Percentiles rank a stretch among this genome's conserved stretches.
phyloP scores from a whole-genome alignment of 2,888 invertebrate species.

The Teleiodes luculella region DNA sequence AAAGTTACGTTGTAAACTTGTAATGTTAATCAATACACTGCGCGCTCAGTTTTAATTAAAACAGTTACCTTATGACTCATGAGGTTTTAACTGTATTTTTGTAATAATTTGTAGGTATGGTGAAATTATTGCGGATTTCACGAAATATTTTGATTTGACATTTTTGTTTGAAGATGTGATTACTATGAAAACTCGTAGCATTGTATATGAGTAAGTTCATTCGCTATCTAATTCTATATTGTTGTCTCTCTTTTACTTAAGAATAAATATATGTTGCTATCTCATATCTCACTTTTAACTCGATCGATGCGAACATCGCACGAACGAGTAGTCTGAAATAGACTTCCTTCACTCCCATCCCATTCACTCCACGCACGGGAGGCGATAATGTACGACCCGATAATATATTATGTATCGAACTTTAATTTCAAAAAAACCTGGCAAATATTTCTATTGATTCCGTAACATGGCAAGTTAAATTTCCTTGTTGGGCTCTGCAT shows the following conservation, averaged over 20 bases:
- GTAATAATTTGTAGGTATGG: conserved; percentile 18
- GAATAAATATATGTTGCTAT: not conserved
- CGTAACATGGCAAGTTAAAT: no score
- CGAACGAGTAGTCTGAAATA: no score
- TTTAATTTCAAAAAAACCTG: no score
- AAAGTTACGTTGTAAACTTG: not conserved
- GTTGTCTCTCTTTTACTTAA: not conserved
- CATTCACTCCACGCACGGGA: no score
- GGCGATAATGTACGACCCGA: no score
- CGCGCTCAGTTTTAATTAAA: not conserved
- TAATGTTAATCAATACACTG: not conserved
- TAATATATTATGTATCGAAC: no score
- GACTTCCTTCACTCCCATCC: no score
- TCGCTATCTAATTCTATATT: not conserved
- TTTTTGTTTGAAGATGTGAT: conserved; percentile 8
- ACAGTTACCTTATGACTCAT: conserved; percentile 4
- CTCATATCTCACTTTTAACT: not conserved
- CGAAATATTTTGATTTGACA: conserved; percentile 22
- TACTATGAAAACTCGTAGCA: not conserved
- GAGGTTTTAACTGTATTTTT: conserved; percentile 14
- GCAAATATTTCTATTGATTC: no score
- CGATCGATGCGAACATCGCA: no score
- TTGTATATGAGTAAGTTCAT: no score
- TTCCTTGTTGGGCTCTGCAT: no score
- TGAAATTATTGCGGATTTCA: conserved; percentile 21